These are phyloP conservation scores for Meriones psammophilus DNA, from an alignment of 2,797 vertebrate species.

Conservation along the genomic window DNA sequence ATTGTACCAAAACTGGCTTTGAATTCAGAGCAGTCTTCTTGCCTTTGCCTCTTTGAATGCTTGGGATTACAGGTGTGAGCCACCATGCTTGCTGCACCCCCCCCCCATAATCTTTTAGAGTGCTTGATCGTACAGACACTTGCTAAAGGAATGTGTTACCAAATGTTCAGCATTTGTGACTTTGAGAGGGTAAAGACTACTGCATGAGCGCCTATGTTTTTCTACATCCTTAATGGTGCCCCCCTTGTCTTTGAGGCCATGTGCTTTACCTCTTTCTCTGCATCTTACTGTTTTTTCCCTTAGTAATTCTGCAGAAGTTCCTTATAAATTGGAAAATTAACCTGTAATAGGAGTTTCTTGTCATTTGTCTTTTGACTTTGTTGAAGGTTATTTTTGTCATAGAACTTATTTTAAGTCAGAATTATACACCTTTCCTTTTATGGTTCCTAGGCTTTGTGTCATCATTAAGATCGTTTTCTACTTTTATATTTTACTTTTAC, in stretches of 20 bases:
- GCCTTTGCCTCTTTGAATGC: background rate
- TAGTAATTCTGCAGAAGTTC: constrained; percentile 27
- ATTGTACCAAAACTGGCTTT: background rate
- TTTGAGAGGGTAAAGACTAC: background rate
- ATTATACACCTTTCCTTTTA: constrained; percentile 77
- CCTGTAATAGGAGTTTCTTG: constrained; percentile 66
- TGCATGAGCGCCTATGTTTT: constrained; percentile 6
- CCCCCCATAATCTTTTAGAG: background rate
- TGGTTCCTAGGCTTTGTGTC: constrained; percentile 72
- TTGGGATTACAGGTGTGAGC: background rate
- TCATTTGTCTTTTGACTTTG: constrained; percentile 77
- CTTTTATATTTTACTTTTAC: constrained; percentile 67
- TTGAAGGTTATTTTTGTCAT: constrained; percentile 75
- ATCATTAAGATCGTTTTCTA: constrained; percentile 69
- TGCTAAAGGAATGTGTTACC: background rate
- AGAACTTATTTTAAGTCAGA: constrained; percentile 75
- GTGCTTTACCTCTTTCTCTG: constrained; percentile 41
- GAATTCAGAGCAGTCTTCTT: background rate
- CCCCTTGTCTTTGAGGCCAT: constrained; percentile 2
- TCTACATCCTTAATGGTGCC: background rate
- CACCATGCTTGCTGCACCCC: too few relatives aligned
- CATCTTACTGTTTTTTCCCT: constrained; percentile 53
- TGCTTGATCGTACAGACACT: constrained; percentile 14
- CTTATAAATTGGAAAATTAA: constrained; percentile 74
- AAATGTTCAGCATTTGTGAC: constrained; percentile 21